Evolutionary conservation across 2,888 invertebrate species (phyloP).

Genomic region (Sarcophaga subvicina): DNA sequence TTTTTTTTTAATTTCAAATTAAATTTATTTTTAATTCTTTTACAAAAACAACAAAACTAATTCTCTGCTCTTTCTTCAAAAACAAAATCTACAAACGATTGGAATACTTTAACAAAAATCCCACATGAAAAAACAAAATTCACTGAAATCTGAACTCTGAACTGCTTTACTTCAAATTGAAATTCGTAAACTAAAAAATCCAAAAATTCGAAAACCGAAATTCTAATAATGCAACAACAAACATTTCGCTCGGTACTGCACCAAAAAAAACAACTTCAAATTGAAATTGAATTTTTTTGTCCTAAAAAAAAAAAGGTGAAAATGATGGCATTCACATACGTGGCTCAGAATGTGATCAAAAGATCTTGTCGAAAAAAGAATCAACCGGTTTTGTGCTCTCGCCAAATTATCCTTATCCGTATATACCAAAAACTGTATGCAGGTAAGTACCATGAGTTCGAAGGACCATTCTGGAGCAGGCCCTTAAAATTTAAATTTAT

Average conservation of each 20-base stretch:
- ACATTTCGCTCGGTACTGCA: conserved; percentile 69
- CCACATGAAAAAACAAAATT: conserved; percentile 5
- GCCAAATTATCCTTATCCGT: conserved; percentile 97
- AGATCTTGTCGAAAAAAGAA: conserved; percentile 96
- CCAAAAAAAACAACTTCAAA: conserved; percentile 40
- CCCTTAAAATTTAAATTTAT: too few relatives aligned
- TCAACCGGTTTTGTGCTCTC: conserved; percentile 96
- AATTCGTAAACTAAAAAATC: conserved; percentile 46
- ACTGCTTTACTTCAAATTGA: too few relatives aligned
- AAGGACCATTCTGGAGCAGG: too few relatives aligned
- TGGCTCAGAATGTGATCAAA: conserved; percentile 99
- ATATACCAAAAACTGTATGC: conserved; percentile 97
- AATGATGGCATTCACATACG: conserved; percentile 97
- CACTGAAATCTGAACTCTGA: conserved; percentile 38
- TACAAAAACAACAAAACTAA: conserved; percentile 32
- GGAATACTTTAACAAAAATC: conserved; percentile 24
- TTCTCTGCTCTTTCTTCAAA: conserved; percentile 36
- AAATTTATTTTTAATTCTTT: conserved; percentile 30
- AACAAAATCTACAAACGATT: conserved; percentile 35
- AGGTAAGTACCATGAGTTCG: conserved; percentile 82
- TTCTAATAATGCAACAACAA: conserved; percentile 61
- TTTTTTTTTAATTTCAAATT: conserved; percentile 24
- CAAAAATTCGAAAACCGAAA: conserved; percentile 21
- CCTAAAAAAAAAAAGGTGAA: conserved; percentile 83
- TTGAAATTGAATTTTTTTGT: conserved; percentile 60